phyloP scores from a whole-genome alignment of 53 echinoderm and acorn worm species.

The Temnopleurus reevesii region DNA sequence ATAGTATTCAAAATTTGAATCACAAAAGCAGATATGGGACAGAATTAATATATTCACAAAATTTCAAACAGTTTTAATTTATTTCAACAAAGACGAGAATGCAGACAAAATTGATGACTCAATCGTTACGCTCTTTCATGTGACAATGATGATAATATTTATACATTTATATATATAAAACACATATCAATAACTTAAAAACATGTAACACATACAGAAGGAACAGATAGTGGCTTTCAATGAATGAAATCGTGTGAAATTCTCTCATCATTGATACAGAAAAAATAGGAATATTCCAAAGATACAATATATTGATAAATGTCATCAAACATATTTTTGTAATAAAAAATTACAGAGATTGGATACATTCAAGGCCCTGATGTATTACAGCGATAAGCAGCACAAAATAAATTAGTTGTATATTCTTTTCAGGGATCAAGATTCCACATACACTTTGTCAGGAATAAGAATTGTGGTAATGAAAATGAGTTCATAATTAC shows the following conservation, averaged over 20 bases:
- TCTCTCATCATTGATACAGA: neutral
- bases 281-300: neutral
- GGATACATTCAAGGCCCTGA: slow-evolving; percentile 26
- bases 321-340: neutral
- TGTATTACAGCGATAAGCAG: neutral
- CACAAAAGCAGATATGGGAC: neutral
- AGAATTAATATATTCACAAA: slow-evolving; percentile 42
- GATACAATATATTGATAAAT: slow-evolving; percentile 6
- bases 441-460: too few species aligned
- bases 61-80: slow-evolving; percentile 50
- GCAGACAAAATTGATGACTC: slow-evolving; percentile 45
- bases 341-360: neutral
- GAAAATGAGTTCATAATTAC: too few species aligned
- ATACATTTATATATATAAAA: slow-evolving; percentile 47
- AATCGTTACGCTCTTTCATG: neutral
- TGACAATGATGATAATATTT: slow-evolving; percentile 47
- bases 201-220: slow-evolving; percentile 45
- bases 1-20: too few species aligned
- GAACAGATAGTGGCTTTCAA: neutral
- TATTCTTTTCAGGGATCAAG: too few species aligned
- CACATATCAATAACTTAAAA: slow-evolving; percentile 56
- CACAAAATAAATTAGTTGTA: neutral
- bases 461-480: too few species aligned
- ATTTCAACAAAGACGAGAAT: slow-evolving; percentile 51
- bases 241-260: neutral